Evolutionary conservation across 2,797 vertebrate species (phyloP).

Genomic region (Rousettus madagascariensis): DNA sequence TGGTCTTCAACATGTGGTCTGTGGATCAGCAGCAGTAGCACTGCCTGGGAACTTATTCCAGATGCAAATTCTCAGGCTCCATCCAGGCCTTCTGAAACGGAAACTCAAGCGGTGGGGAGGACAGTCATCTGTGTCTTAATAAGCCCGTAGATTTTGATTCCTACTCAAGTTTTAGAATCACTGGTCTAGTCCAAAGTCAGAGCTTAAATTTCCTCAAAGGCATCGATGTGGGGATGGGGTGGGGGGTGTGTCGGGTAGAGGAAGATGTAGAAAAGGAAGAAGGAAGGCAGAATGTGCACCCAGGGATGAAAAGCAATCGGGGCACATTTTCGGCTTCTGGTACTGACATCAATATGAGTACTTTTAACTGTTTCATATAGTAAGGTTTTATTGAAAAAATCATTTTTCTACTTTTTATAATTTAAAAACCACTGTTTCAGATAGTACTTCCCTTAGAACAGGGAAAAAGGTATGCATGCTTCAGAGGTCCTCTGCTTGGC

Average conservation of each 20-base stretch:
- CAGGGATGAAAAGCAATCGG: neutral
- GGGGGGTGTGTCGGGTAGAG: fast-evolving
- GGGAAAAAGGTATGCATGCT: neutral
- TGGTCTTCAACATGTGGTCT: neutral
- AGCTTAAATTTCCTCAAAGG: neutral
- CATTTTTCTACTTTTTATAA: neutral
- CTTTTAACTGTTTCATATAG: neutral
- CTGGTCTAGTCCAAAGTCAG: neutral
- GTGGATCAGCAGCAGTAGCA: neutral
- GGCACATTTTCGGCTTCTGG: neutral
- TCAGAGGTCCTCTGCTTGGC: neutral
- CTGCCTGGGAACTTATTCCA: neutral
- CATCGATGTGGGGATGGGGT: neutral
- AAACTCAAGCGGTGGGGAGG: neutral
- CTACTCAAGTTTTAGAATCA: neutral
- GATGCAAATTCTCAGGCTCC: neutral
- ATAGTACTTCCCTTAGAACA: neutral
- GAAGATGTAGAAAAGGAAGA: neutral
- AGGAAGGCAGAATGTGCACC: neutral
- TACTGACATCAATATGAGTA: neutral
- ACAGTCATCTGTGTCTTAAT: neutral
- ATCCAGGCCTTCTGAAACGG: neutral
- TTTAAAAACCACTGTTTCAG: neutral
- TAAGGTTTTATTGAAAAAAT: neutral
- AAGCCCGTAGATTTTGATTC: neutral